Evolutionary conservation across 1,140 invertebrate genomes (phyloP), one percentile per base, ranked within the genome.

Genomic region (Goniozus legneri): DNA sequence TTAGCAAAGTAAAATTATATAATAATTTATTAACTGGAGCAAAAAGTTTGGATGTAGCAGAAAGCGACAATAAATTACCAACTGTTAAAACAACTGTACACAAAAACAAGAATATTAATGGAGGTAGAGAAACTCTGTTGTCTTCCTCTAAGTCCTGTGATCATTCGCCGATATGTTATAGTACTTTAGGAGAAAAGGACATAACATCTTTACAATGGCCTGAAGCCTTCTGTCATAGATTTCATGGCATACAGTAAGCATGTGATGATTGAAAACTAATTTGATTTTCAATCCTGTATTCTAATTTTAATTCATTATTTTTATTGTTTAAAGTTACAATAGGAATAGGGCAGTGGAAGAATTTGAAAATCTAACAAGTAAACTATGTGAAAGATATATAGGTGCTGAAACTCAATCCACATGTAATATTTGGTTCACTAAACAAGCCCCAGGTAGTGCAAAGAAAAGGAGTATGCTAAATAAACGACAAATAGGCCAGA

Each of bases 231-330:
- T 68, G 77, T 50, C 80, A 79, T 39, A 80, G 79, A 64, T 76
- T 75, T 64, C 77, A 82, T 73, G 84, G 83, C 64, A 77, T 86
- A 45, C 79, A 84, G 83, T 86, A 67, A 82, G 82, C 80, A 55
- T 13, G 42, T 27, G 4, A 27, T 27, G 4, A 27, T 4, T 27
- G 10, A 27, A 27, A 10, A 6, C 24, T 42, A 31, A 39, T 40
- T 35, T 22, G 14, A 2, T 30, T 24, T 14, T 37, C 14, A 31
- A 7, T 4, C 18, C 20, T 31, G 32, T 24, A 48, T 35, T 43
- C 41, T 50, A 35, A 44, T 47, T 36, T 19, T 20, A 30, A 30
- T 34, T 31, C 44, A 16, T 12, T 7, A 2, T 37, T 33, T 27
- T 47, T 59, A 46, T 62, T 58, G 43, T 61, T 75, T 78, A 69